Evolutionary conservation across 1,140 invertebrate species (phyloP).

Genomic region (Mercenaria mercenaria): DNA sequence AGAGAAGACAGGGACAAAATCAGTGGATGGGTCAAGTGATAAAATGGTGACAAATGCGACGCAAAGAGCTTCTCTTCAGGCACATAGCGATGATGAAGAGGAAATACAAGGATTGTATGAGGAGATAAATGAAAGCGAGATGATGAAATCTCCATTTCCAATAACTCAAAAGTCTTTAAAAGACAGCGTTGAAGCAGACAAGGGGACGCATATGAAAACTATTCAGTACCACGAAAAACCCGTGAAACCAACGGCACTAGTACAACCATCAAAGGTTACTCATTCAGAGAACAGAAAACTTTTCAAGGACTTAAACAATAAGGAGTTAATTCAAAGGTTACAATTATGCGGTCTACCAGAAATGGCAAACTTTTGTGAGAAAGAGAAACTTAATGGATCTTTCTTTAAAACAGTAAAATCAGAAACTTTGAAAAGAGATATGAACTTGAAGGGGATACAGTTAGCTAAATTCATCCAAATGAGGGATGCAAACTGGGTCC

Average conservation of each 20-base stretch:
- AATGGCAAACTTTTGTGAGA: background rate
- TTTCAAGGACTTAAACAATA: background rate
- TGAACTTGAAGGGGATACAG: constrained; percentile 5
- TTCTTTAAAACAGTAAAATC: background rate
- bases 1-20: too few relatives aligned
- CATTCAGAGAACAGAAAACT: background rate
- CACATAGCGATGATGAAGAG: too few relatives aligned
- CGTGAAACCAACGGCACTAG: background rate
- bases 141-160: background rate
- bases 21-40: too few relatives aligned
- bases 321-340: background rate
- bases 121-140: background rate
- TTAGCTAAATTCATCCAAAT: constrained; percentile 11
- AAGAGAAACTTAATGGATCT: constrained; percentile 18
- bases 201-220: background rate
- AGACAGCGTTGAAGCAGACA: background rate
- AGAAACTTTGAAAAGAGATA: background rate
- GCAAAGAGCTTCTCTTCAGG: too few relatives aligned
- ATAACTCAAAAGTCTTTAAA: background rate
- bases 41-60: too few relatives aligned
- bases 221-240: background rate
- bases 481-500: constrained; percentile 28
- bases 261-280: background rate
- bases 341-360: background rate
- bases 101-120: background rate